Base-by-base conservation (phyloP, 2,113 vertebrate genomes). In the Onychostruthus taczanowskii region DNA sequence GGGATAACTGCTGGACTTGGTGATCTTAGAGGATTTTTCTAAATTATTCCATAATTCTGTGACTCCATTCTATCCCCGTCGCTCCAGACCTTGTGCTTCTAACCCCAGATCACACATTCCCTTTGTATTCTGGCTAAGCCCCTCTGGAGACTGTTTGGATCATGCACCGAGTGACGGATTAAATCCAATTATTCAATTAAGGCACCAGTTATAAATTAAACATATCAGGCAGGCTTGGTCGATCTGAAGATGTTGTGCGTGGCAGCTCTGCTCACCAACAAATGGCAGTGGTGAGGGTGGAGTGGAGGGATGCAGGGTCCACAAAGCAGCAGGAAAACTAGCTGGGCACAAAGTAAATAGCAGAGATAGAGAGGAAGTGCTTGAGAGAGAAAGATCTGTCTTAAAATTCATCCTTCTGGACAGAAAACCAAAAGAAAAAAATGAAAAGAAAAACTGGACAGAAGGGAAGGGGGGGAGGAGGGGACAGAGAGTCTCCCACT, bases 111-210 rank as follows among this genome's bases (percentile, higher is more conserved):
- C 35, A 16, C 84, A 8, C 6, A 0, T 37, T 70, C 17, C 64
- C 84, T 93, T 94, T 67, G 73, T 70, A 53, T 44, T 63, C 13
- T 13, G 18, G 50, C 81, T 28, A 35, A 81, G 68, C 61, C 50
- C 52, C 94, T 86, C 91, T 41, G 73, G 84, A 92, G 89, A 62
- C 75, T 41, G 68, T 80, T 88, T 72, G 89, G 89, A 74, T 84
- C 73, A 18, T 1, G 64, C 73, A 81, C 9, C 1, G 2, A 86
- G 73, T 44, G 84, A 47, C 10, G 5, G 77, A 77, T 96, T 62
- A 77, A 94, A 91, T 89, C 68, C 6, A 73, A 95, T 95, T 84
- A 94, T 78, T 84, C 84, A 78, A 89, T 96, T 95, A 95, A 47
- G 69, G 89, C 59, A 39, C 73, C 8, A 18, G 87, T 89, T 93